Evolutionary conservation across 1,140 invertebrate genomes (phyloP).

Genomic region (Drosophila nigromelanica): DNA sequence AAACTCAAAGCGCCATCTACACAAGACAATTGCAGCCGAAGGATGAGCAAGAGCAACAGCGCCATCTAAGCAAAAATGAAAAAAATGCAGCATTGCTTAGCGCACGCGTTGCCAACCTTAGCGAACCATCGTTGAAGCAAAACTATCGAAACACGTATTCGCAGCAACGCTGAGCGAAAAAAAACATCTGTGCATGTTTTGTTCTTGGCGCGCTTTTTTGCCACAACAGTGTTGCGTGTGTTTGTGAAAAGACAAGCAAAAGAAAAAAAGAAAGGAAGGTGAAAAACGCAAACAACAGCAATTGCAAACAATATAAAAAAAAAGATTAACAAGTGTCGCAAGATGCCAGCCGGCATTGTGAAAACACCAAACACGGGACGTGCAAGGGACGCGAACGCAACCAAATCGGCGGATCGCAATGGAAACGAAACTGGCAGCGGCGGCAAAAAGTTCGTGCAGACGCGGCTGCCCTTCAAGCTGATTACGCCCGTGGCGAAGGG

Average conservation of each 20-base stretch:
- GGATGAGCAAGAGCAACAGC: not conserved
- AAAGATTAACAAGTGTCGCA: conserved; percentile 21
- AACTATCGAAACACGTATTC: not conserved
- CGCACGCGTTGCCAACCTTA: conserved; percentile 31
- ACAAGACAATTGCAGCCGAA: too few species aligned
- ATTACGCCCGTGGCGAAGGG: conserved; percentile 47
- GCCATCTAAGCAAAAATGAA: conserved; percentile 22
- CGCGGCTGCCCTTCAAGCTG: conserved; percentile 81
- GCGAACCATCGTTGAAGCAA: too few species aligned
- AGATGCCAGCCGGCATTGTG: conserved; percentile 61
- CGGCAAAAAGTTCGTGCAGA: conserved; percentile 83
- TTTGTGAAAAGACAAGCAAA: not conserved
- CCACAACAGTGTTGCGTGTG: conserved; percentile 25
- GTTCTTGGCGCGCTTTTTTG: conserved; percentile 48
- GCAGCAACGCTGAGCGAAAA: conserved; percentile 4
- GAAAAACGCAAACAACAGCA: not conserved
- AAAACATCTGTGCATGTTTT: conserved; percentile 40
- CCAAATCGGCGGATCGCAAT: conserved; percentile 48
- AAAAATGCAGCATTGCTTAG: not conserved
- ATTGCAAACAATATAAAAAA: conserved; percentile 11
- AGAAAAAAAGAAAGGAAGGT: too few species aligned
- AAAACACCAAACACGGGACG: conserved; percentile 50
- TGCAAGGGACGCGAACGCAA: conserved; percentile 32
- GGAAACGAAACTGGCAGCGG: conserved; percentile 44
- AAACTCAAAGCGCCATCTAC: too few species aligned